These are phyloP conservation scores for Belgica antarctica DNA, from an alignment of 2,888 invertebrate genomes.

Conservation along the genomic window DNA sequence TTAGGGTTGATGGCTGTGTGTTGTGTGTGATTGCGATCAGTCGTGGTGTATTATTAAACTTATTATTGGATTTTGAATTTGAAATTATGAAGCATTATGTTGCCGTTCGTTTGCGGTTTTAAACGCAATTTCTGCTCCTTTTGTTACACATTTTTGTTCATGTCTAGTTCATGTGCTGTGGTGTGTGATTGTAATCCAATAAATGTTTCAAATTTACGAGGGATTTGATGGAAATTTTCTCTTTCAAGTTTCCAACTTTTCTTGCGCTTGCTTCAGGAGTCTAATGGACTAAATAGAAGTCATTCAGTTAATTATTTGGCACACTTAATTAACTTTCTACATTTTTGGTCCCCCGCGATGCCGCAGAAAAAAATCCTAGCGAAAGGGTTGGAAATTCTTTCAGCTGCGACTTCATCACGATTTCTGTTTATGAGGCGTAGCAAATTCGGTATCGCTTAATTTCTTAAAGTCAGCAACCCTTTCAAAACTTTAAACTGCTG, in stretches of 20 bases:
- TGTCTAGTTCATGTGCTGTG: background rate
- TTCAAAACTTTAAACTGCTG: background rate
- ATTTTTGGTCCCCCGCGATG: background rate
- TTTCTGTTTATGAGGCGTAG: constrained; percentile 40
- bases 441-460: constrained; percentile 34
- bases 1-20: constrained; percentile 24
- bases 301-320: constrained; percentile 9
- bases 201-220: constrained; percentile 20
- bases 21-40: constrained; percentile 39
- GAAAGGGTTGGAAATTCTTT: constrained; percentile 29
- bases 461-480: background rate
- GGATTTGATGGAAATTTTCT: background rate
- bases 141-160: constrained; percentile 31
- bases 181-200: constrained; percentile 31
- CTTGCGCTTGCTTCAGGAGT: too few relatives aligned
- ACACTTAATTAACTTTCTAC: constrained; percentile 41
- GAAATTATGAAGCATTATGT: constrained; percentile 43
- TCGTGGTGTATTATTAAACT: constrained; percentile 44
- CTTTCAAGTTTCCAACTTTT: constrained; percentile 2
- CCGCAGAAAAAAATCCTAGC: background rate
- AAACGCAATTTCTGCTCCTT: constrained; percentile 18
- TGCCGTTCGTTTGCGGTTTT: constrained; percentile 32
- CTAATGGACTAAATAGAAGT: background rate
- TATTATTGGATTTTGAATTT: constrained; percentile 44
- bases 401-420: constrained; percentile 35